These are phyloP conservation scores for Lymantria monacha DNA, from an alignment of 2,888 invertebrate genomes.

Conservation along the genomic window DNA sequence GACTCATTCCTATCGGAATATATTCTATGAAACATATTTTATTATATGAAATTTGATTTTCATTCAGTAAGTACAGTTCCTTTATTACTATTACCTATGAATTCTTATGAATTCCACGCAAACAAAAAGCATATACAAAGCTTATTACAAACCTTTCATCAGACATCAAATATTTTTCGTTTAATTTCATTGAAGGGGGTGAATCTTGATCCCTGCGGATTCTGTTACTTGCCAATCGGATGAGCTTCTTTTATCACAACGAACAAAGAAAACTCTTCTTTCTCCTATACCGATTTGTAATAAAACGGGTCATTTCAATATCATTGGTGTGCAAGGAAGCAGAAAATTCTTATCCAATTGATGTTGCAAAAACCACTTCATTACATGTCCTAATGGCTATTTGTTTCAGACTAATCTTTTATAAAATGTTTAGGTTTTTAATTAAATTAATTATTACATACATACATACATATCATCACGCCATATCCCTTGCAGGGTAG, in stretches of 20 bases:
- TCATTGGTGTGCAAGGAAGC: neutral
- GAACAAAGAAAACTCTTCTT: conserved; percentile 1
- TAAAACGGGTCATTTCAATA: neutral
- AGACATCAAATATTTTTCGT: neutral
- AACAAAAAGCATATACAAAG: neutral
- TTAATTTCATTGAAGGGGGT: conserved; percentile 3
- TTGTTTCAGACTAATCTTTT: neutral
- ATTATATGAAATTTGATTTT: no score
- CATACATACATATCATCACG: no score
- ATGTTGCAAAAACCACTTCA: neutral
- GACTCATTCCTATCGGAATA: no score
- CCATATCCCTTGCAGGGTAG: no score
- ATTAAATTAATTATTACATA: no score
- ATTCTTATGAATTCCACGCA: neutral
- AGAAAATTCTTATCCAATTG: neutral
- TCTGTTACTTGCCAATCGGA: conserved; percentile 1
- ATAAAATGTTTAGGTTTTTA: no score
- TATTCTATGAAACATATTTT: no score
- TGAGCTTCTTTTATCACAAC: conserved; percentile 4
- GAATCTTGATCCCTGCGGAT: conserved; percentile 2
- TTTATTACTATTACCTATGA: no score
- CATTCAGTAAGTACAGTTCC: no score
- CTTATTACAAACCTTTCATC: neutral
- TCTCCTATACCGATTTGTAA: neutral
- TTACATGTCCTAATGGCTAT: neutral